Evolutionary conservation across 1,140 invertebrate species (phyloP), one percentile per base, ranked within the genome.

Genomic region (Bombus superbus): DNA sequence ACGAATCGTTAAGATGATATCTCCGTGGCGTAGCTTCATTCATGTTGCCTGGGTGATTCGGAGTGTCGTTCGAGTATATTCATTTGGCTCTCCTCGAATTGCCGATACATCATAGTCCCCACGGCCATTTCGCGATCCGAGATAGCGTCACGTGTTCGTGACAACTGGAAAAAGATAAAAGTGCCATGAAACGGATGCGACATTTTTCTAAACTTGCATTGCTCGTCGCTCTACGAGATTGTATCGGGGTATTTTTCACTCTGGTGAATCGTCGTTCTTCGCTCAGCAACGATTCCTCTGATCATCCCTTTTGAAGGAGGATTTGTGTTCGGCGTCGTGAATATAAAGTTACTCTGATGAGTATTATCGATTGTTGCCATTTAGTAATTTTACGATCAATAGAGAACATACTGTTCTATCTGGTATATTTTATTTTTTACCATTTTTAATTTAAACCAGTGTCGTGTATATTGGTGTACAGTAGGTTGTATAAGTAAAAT

Each of bases 1-100:
- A 72, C 66, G 75, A 79, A 84, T 84, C 83, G 83, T 79, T 84
- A 79, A 84, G 83, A 84, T 79, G 75, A 84, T 79, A 84, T 84
- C 83, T 71, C n/a, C 35, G 3, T 40, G 40, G n/a, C 22, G 64
- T n/a, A 32, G 44, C 35, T 53, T 62, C 83, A 62, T 71, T 57
- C 82, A 69, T 71, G 32, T 25, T 42, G 64, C 53, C 73, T 84
- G 82, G 82, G 82, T 76, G 82, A 84, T 84, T 64, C 64, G 40
- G 22, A 59, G 81, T 69, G 47, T 78, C 74, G 74, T 57, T 69
- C 68, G 68, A 82, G 71, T 22, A 64, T 59, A n/a, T 72, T 84
- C 83, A 79, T 79, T 84, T 84, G 66, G 75, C 42, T 79, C 76
- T n/a, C 13, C 76, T 79, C 66, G 68, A 72, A 84, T 84, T 79